These are phyloP conservation scores for Crocidura indochinensis DNA, from an alignment of 2,797 vertebrate genomes.

Conservation along the genomic window DNA sequence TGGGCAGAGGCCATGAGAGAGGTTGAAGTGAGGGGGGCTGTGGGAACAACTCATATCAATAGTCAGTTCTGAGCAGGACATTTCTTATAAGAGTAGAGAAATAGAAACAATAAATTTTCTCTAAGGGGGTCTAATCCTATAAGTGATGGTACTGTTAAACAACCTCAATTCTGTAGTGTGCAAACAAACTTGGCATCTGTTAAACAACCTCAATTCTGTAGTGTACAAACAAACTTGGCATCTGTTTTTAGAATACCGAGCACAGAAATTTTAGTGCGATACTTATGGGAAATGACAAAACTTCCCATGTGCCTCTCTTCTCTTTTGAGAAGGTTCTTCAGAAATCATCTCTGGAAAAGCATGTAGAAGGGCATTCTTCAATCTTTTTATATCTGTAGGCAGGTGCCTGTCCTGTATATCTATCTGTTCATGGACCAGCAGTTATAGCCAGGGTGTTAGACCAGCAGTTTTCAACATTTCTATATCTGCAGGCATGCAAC, in stretches of 20 bases:
- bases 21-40: background rate
- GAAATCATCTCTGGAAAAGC: slow-evolving; percentile 3
- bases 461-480: too few relatives aligned
- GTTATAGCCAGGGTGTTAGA: too few relatives aligned
- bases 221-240: background rate
- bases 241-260: background rate
- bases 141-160: slow-evolving; percentile 24
- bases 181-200: background rate
- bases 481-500: too few relatives aligned
- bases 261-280: background rate
- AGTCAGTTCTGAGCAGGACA: background rate
- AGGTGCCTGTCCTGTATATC: too few relatives aligned
- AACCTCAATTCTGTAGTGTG: background rate
- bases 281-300: background rate
- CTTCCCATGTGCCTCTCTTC: background rate
- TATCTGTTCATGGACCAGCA: too few relatives aligned
- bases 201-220: background rate
- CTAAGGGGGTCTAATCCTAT: background rate
- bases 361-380: background rate
- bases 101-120: slow-evolving; percentile 31
- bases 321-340: slow-evolving; percentile 41
- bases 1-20: fast-evolving
- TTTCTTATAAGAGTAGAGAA: slow-evolving; percentile 4
- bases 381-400: too few relatives aligned
- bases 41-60: background rate